phyloP scores from a whole-genome alignment of 2,113 vertebrate species.

The Saguinus midas region DNA sequence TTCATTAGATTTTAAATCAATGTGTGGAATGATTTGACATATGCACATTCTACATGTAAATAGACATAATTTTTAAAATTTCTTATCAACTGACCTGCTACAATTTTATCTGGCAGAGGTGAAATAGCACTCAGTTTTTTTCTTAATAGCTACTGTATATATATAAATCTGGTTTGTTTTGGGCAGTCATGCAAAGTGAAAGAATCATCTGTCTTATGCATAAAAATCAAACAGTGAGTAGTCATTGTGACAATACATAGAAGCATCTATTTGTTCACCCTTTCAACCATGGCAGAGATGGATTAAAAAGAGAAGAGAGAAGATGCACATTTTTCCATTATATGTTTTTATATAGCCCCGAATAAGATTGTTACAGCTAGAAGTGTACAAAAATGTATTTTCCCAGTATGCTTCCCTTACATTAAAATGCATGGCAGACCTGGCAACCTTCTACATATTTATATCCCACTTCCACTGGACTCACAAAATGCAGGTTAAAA shows the following conservation, averaged over 20 bases:
- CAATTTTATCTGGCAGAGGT: not conserved
- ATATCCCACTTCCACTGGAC: not conserved
- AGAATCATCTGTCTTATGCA: not conserved
- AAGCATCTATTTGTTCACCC: not conserved
- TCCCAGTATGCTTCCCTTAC: not conserved
- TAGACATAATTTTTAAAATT: not conserved
- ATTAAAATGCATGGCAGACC: constrained; percentile 55
- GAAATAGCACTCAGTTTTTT: not conserved
- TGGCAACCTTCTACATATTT: constrained; percentile 37
- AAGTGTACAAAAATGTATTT: constrained; percentile 1
- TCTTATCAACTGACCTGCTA: not conserved
- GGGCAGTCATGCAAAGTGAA: constrained; percentile 37
- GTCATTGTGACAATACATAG: not conserved
- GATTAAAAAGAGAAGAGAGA: not conserved
- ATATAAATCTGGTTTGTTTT: constrained; percentile 15
- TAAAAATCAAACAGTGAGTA: constrained; percentile 2
- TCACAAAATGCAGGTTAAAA: constrained; percentile 13
- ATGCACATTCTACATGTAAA: not conserved
- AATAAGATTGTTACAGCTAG: not conserved
- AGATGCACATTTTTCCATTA: not conserved
- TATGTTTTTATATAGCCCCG: not conserved
- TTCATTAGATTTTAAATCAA: not conserved
- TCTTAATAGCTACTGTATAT: not conserved
- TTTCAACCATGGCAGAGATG: not conserved
- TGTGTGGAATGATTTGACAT: not conserved